Conservation (phyloP, 37 sponge, comb jelly and placozoan species). For the Dysidea cf. avara region DNA sequence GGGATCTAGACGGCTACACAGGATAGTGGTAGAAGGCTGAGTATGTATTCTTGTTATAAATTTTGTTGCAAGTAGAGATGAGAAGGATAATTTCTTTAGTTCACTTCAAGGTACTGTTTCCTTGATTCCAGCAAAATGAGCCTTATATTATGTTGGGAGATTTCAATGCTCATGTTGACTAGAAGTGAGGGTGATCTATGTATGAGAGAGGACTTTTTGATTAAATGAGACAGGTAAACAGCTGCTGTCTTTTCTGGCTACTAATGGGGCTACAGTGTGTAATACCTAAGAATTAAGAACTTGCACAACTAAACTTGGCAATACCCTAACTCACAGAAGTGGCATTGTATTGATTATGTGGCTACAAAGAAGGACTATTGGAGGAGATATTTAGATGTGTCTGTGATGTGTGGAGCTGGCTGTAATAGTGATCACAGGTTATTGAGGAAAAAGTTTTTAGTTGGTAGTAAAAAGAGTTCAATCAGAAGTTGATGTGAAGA, state of each 20-base stretch:
- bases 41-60: conserved; percentile 11
- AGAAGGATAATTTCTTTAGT: conserved; percentile 4
- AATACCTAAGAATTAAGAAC: conserved; percentile 45
- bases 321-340: conserved; percentile 38
- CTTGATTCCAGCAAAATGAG: conserved; percentile 1
- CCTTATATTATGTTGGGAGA: conserved; percentile 16
- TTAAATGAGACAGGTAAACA: conserved; percentile 48
- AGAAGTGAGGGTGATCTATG: conserved; percentile 12
- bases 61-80: conserved; percentile 12
- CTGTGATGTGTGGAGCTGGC: conserved; percentile 10
- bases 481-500: neutral
- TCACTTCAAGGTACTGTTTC: conserved; percentile 1
- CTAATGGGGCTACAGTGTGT: conserved; percentile 30
- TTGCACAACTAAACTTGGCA: conserved; percentile 50
- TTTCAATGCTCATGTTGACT: conserved; percentile 22
- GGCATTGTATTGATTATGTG: conserved; percentile 45
- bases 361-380: conserved; percentile 6
- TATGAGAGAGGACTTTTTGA: conserved; percentile 32
- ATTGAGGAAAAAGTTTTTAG: neutral
- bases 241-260: conserved; percentile 21
- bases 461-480: neutral
- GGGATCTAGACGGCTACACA: neutral
- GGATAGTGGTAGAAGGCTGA: neutral
- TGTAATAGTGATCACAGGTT: conserved; percentile 9
- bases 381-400: conserved; percentile 25